phyloP scores from a whole-genome alignment of 53 echinoderm and acorn worm species.

The Antedon mediterranea region DNA sequence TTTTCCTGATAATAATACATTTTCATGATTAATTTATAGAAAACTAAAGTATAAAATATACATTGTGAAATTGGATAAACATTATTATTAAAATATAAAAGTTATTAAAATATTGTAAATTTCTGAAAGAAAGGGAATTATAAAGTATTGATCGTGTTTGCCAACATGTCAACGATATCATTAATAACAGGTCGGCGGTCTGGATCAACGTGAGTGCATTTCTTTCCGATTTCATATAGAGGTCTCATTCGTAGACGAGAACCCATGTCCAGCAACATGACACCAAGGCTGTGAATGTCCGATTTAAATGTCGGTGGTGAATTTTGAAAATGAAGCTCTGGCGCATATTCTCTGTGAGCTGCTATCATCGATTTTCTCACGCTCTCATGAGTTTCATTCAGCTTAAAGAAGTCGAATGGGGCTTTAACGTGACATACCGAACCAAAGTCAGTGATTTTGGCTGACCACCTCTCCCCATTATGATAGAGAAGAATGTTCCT shows the following conservation, averaged over 20 bases:
- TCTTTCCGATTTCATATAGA: background rate
- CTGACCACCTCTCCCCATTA: background rate
- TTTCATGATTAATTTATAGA: no score
- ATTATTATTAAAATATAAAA: no score
- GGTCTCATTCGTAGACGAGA: background rate
- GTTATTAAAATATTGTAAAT: background rate
- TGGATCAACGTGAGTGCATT: background rate
- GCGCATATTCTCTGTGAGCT: background rate
- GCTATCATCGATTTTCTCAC: background rate
- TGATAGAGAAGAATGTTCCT: background rate
- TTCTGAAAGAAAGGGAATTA: background rate
- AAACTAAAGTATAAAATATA: no score
- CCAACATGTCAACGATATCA: background rate
- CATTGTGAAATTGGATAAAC: no score
- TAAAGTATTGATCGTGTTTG: background rate
- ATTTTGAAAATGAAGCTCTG: background rate
- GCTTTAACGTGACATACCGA: background rate
- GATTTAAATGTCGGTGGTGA: background rate
- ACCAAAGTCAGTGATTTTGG: background rate
- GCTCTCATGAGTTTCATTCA: background rate
- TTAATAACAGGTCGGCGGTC: background rate
- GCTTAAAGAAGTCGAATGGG: background rate
- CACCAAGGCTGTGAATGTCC: background rate
- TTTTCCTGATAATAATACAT: no score
- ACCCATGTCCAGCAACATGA: background rate